These are phyloP conservation scores for Eurytoma adleriae DNA, from an alignment of 2,888 invertebrate genomes.

Conservation along the genomic window DNA sequence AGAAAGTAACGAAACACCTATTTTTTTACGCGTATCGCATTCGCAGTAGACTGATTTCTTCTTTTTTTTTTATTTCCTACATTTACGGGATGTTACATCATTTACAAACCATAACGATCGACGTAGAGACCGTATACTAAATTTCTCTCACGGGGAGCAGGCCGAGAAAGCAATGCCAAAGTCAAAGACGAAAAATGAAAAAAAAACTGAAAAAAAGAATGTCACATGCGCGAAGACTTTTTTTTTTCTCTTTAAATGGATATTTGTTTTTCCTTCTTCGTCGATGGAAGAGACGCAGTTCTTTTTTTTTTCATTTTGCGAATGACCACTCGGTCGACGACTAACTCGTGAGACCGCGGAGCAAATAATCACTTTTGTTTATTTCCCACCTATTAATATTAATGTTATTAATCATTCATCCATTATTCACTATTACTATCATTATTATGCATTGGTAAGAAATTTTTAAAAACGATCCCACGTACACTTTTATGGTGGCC, in stretches of 20 bases:
- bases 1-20: constrained; percentile 69
- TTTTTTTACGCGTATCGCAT: constrained; percentile 62
- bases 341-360: constrained; percentile 66
- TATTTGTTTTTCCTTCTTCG: constrained; percentile 50
- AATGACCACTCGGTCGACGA: constrained; percentile 44
- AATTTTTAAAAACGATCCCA: constrained; percentile 75
- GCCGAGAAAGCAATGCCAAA: constrained; percentile 55
- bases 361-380: constrained; percentile 57
- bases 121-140: constrained; percentile 51
- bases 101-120: constrained; percentile 57
- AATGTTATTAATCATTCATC: constrained; percentile 62
- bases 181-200: constrained; percentile 54
- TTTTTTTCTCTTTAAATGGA: not conserved
- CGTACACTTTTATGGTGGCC: constrained; percentile 70
- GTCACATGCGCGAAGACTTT: constrained; percentile 40
- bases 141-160: constrained; percentile 48
- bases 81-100: constrained; percentile 57
- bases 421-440: constrained; percentile 63
- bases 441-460: constrained; percentile 75
- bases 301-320: constrained; percentile 53
- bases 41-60: constrained; percentile 53
- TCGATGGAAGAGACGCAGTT: constrained; percentile 49
- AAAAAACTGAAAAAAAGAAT: constrained; percentile 46
- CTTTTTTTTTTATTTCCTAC: constrained; percentile 42
- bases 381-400: constrained; percentile 62